Percentiles rank a stretch among this genome's conserved stretches.
Conservation (phyloP, 1,140 invertebrate genomes). For the Acromyrmex charruanus region DNA sequence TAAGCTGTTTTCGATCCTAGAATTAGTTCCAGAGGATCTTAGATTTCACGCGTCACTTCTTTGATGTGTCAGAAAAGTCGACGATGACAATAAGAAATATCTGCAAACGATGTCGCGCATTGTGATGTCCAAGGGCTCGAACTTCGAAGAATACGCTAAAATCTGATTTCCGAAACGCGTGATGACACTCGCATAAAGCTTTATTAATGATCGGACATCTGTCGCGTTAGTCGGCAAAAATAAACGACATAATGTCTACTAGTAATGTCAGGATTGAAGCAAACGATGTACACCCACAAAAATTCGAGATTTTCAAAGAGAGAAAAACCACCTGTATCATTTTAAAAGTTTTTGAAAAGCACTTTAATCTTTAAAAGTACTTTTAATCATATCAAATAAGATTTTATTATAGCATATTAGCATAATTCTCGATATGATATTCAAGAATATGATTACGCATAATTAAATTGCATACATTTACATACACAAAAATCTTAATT, state of each 20-base stretch:
- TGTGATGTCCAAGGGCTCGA: conserved; percentile 59
- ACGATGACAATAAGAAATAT: conserved; percentile 64
- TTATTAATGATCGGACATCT: conserved; percentile 74
- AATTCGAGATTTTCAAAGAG: conserved; percentile 12
- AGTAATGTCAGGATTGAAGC: background rate
- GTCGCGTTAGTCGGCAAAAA: conserved; percentile 62
- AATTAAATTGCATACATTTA: background rate
- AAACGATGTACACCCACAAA: background rate
- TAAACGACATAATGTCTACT: conserved; percentile 53
- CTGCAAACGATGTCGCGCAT: conserved; percentile 71
- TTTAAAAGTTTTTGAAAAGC: background rate
- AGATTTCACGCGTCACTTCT: conserved; percentile 20
- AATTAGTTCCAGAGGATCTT: conserved; percentile 53
- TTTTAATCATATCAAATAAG: background rate
- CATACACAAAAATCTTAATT: conserved; percentile 24
- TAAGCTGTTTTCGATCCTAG: conserved; percentile 24
- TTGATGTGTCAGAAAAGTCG: conserved; percentile 1
- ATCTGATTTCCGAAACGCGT: conserved; percentile 68
- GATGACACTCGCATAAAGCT: conserved; percentile 75
- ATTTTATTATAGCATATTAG: background rate
- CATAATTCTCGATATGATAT: background rate
- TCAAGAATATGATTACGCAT: background rate
- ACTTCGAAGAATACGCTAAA: conserved; percentile 47
- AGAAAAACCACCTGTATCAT: background rate
- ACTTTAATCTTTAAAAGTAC: background rate